Base-by-base conservation (phyloP, 2,797 vertebrate species). In the Lophotriccus pileatus region DNA sequence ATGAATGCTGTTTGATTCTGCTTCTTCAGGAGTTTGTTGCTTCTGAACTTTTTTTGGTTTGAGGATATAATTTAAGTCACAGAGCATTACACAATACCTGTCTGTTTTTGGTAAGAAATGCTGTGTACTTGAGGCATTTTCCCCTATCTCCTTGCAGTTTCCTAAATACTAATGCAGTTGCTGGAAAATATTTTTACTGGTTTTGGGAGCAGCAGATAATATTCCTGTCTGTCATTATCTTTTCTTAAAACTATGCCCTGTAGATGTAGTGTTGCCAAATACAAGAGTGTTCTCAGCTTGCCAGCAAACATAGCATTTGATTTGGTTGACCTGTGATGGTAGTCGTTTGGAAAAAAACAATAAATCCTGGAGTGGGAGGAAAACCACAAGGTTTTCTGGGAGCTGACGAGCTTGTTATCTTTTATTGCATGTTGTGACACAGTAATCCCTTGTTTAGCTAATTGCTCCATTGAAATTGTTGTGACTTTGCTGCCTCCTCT, bases 401-500 rank as follows among this genome's bases (percentile, higher is more conserved):
- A 93, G 47, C 73, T 84, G 69, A 64, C 0, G 1, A 62, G 59
- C 39, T 86, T 87, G 41, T 94, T 95, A 82, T 87, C 78, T 94
- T 87, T 74, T 87, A 79, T 59, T 90, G 34, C 32, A 19, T 73
- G 77, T 89, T 91, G 89, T 93, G 77, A 88, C 83, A 89, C 32
- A 60, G 58, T 63, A 86, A 88, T 79, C 59, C 34, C 60, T 93
- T 93, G 92, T 94, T 88, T 66, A 70, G 47, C 70, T 86, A 67
- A 82, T 58, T 88, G 69, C 44, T 92, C 27, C 83, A 9, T 60
- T 93, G 82, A 84, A 88, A 89, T 86, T 75, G 78, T 92, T 92
- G 83, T 82, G 89, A 77, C 64, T 96, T 86, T 88, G 67, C 89
- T 96, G 74, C 85, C 64, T 93, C 74, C 67, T 92, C 66, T 84